Conservation (phyloP, 2,113 vertebrate species). For the Mesitornis unicolor region DNA sequence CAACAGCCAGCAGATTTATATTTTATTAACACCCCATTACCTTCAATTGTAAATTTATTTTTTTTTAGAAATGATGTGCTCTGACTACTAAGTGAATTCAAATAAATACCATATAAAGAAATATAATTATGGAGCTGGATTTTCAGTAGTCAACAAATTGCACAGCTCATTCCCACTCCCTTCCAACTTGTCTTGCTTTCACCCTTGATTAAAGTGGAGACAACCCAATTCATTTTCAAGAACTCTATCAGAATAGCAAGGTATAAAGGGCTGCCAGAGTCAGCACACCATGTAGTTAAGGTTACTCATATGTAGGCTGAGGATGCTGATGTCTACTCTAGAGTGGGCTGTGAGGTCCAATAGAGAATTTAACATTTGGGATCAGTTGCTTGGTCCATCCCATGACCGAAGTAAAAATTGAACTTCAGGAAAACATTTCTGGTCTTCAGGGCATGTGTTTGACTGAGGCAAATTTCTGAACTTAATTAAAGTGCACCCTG, state of each 20-base stretch:
- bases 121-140: background rate
- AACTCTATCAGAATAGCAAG: background rate
- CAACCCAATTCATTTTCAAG: slow-evolving; percentile 26
- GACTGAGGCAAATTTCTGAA: background rate
- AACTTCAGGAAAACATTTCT: background rate
- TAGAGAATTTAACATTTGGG: background rate
- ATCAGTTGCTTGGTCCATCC: background rate
- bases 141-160: slow-evolving; percentile 36
- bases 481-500: background rate
- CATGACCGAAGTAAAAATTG: background rate
- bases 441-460: background rate
- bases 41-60: background rate
- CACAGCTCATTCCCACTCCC: background rate
- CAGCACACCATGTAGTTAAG: background rate
- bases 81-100: slow-evolving; percentile 16
- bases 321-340: background rate
- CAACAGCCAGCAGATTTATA: slow-evolving; percentile 24
- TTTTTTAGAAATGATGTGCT: background rate
- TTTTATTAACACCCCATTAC: slow-evolving; percentile 43
- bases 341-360: background rate
- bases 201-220: slow-evolving; percentile 12
- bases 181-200: slow-evolving; percentile 19
- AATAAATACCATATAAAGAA: background rate
- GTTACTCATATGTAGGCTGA: background rate
- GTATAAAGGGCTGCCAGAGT: background rate